Evolutionary conservation across 2,797 vertebrate species (phyloP).

Genomic region (Agapornis canus): DNA sequence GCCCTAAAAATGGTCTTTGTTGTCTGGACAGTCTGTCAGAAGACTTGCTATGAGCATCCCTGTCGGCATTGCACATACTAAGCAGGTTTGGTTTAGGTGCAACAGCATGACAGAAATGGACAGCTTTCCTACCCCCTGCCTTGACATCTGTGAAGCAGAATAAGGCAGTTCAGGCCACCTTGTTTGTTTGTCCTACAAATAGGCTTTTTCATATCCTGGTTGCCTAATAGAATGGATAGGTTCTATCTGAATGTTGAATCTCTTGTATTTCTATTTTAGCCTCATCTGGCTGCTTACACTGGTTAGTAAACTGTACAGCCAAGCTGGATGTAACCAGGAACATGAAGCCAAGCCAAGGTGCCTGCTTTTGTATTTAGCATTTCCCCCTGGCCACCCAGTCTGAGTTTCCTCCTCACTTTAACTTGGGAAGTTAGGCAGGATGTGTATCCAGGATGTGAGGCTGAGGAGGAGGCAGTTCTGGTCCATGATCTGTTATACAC

Average conservation of each 20-base stretch:
- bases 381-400: not conserved
- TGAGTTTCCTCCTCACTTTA: accelerated
- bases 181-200: not conserved
- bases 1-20: not conserved
- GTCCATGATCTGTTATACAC: accelerated
- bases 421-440: not conserved
- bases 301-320: not conserved
- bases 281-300: not conserved
- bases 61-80: accelerated
- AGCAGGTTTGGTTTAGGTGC: not conserved
- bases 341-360: not conserved
- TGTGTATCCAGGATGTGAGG: not conserved
- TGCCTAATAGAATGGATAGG: not conserved
- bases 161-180: not conserved
- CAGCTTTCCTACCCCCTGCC: not conserved
- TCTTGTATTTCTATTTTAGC: accelerated
- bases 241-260: not conserved
- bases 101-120: not conserved
- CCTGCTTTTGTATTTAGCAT: not conserved
- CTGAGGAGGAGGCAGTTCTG: not conserved
- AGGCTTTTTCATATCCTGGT: not conserved
- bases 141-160: not conserved
- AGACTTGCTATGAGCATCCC: not conserved
- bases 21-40: not conserved
- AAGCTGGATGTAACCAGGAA: not conserved